Evolutionary conservation across 2,888 invertebrate genomes (phyloP), one percentile per base, ranked within the genome.

Genomic region (Syritta pipiens): DNA sequence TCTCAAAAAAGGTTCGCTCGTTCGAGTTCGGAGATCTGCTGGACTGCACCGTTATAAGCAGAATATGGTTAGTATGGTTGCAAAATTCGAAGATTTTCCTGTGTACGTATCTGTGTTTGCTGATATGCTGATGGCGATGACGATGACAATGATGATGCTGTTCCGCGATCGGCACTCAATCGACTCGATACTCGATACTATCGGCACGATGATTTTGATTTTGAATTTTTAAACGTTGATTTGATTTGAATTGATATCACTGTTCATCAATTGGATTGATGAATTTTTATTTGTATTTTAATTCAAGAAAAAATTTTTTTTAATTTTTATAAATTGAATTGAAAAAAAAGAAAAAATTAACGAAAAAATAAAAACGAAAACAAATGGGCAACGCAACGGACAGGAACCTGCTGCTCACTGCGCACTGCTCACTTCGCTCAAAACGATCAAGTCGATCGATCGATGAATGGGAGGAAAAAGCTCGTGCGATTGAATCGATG

Each of bases 401-500:
- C 71, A 77, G 57, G 48, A 71, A 71, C 53, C 63, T 55, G 59
- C 77, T 77, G 4, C 55, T 65, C 42, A 69, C 49, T 49, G 19
- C 9, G 19, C 37, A 17, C 19, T 17, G 14, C 19, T 37, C 9
- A 37, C 37, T 37, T 37, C 37, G 14, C 19, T 37, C 37, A 37
- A 44, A 24, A 51, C 69, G 53, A 62, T 62, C 53, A 53, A 71
- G 44, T 53, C 49, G 74, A 74, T 74, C 72, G 62, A 67, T 74
- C 57, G 37, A 74, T 68, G 55, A 48, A 51, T 65, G 37, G 48
- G 19, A 53, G 19, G 40, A 49, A 62, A 37, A 57, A 79, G 67
- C 84, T 87, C 85, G 86, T 87, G 86, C 86, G 86, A 85, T 86
- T 87, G 86, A 84, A 85, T 84, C 86, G 88, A 86, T 88, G 88